phyloP scores from a whole-genome alignment of 2,797 vertebrate species.

The Syngnathus rostellatus region DNA sequence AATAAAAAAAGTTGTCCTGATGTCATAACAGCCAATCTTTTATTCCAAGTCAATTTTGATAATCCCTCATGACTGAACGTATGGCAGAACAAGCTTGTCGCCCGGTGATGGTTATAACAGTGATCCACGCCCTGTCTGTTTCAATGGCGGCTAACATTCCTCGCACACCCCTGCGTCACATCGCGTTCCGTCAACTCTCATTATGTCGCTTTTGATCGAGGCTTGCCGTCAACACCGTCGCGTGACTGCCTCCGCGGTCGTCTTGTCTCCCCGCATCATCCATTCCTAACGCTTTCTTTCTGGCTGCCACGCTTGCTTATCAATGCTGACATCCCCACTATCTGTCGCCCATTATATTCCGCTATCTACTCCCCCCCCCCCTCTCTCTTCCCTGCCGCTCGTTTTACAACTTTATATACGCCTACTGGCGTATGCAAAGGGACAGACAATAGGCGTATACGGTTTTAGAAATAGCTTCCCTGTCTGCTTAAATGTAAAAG shows the following conservation, averaged over 20 bases:
- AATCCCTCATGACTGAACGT: conserved; percentile 19
- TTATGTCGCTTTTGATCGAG: conserved; percentile 32
- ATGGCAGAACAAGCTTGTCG: conserved; percentile 10
- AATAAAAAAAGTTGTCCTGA: neutral
- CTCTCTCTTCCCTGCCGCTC: conserved; percentile 4
- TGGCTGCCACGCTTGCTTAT: conserved; percentile 33
- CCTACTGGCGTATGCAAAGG: conserved; percentile 9
- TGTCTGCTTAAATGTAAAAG: conserved; percentile 47
- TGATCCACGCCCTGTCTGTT: conserved; percentile 36
- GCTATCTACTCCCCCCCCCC: conserved; percentile 17
- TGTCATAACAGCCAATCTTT: conserved; percentile 22
- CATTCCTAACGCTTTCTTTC: conserved; percentile 29
- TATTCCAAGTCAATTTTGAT: conserved; percentile 23
- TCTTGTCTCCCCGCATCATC: conserved; percentile 27
- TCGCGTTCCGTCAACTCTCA: conserved; percentile 40
- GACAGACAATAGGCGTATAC: conserved; percentile 41
- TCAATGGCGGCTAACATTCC: conserved; percentile 24
- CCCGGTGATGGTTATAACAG: conserved; percentile 13
- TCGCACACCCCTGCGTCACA: conserved; percentile 19
- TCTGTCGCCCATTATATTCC: conserved; percentile 35
- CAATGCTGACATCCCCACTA: conserved; percentile 32
- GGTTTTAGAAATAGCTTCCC: conserved; percentile 43
- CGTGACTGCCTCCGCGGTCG: conserved; percentile 14
- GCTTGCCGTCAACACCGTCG: conserved; percentile 18
- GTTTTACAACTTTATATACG: conserved; percentile 29